Evolutionary conservation across 2,797 vertebrate genomes (phyloP), one percentile per base, ranked within the genome.

Genomic region (Lutjanus campechanus): DNA sequence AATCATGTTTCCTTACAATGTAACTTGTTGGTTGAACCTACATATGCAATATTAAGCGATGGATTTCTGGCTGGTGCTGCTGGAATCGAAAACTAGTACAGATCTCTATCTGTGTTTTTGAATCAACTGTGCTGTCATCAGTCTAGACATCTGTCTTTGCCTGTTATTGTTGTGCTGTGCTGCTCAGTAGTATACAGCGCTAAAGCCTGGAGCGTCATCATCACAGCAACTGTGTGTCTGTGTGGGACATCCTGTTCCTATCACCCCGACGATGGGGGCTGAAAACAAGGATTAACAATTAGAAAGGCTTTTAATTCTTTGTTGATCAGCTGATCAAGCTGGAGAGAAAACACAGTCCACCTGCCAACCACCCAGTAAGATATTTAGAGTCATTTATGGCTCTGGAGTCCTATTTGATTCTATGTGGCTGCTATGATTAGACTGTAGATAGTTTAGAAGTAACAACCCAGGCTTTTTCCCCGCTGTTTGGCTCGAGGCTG

Each of bases 121-220:
- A 80, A 71, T 67, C 76, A 54, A 60, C 84, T 60, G 49, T 43
- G 70, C 73, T 74, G 69, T 82, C 81, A 80, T 87, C 85, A 71
- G 86, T 91, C 84, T 84, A 89, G 89, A 90, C 84, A 73, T 86
- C 84, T 87, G 78, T 77, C 73, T 69, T 85, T 73, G 65, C 69
- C 77, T 81, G 77, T 65, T 88, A 68, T 63, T 66, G 75, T 76
- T 76, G 44, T 82, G 60, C n/a, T 68, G 76, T 59, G 67, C 60
- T 69, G 69, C 72, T 80, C 71, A 77, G 77, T 46, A 69, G 77
- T 63, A 70, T 72, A 78, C 58, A 36, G 71, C 29, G 76, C 79
- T 82, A 59, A 87, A 78, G 81, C 84, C 76, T 68, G 73, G 64
- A 81, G 84, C 69, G 49, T 36, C 54, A 15, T 86, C 76, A 83